phyloP scores from a whole-genome alignment of 2,888 invertebrate species.

The Nezara viridula region DNA sequence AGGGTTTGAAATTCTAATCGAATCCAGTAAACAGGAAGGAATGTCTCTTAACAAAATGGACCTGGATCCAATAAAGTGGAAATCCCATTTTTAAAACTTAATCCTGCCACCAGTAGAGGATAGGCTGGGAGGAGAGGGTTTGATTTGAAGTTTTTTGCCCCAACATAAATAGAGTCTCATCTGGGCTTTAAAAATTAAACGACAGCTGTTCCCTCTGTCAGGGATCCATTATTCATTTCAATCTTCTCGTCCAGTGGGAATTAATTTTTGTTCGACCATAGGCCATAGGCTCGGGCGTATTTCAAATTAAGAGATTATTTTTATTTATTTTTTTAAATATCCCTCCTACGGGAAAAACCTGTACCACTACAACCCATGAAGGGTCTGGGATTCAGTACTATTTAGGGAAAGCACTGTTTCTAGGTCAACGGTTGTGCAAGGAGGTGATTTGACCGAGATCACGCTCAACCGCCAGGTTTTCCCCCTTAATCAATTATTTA shows the following conservation, averaged over 20 bases:
- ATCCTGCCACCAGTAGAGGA: background rate
- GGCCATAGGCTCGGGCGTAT: background rate
- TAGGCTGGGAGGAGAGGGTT: background rate
- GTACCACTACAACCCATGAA: no score
- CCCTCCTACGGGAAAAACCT: no score
- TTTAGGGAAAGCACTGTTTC: no score
- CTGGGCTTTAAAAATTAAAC: background rate
- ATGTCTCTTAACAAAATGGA: constrained; percentile 30
- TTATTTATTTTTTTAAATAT: no score
- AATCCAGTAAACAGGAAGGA: constrained; percentile 39
- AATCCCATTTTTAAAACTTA: constrained; percentile 29
- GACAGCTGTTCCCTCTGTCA: background rate
- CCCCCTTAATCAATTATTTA: no score
- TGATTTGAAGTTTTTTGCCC: constrained; percentile 1
- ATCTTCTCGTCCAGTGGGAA: background rate
- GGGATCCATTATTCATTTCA: constrained; percentile 19
- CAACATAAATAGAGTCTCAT: constrained; percentile 19
- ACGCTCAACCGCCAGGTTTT: no score
- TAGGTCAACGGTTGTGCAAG: no score
- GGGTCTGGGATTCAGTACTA: no score
- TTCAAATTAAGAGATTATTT: background rate
- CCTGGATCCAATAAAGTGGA: background rate
- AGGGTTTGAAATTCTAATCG: constrained; percentile 33
- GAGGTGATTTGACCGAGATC: no score
- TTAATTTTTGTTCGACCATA: background rate